Evolutionary conservation across 1,140 invertebrate species (phyloP).

Genomic region (Sycophaga agraensis): DNA sequence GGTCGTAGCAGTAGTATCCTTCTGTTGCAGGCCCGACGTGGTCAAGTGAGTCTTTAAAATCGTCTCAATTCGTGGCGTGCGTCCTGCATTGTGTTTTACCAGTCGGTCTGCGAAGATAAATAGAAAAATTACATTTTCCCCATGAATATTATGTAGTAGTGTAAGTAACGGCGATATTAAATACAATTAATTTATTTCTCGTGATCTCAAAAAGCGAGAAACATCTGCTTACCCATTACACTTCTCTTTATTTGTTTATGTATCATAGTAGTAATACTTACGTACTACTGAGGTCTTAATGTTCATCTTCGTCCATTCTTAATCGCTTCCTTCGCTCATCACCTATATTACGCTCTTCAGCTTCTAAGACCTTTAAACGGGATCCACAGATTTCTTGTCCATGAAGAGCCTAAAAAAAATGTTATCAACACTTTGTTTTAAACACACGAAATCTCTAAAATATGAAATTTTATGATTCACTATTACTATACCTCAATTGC

Average conservation of each 20-base stretch:
- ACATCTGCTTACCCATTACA: constrained; percentile 2
- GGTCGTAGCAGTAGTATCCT: constrained; percentile 52
- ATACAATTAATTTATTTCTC: neutral
- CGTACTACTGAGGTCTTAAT: constrained; percentile 46
- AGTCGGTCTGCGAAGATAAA: constrained; percentile 61
- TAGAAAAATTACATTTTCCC: constrained; percentile 52
- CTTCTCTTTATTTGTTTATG: constrained; percentile 9
- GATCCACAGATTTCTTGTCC: constrained; percentile 82
- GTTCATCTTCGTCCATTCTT: constrained; percentile 57
- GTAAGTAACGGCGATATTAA: constrained; percentile 17
- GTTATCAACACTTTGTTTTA: no score
- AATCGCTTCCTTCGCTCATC: constrained; percentile 61
- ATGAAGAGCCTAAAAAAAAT: constrained; percentile 64
- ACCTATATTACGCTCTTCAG: constrained; percentile 72
- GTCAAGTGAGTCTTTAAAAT: constrained; percentile 60
- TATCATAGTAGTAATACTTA: constrained; percentile 44
- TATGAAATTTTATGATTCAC: neutral
- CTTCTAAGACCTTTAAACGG: constrained; percentile 83
- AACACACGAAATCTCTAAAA: neutral
- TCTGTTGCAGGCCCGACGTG: constrained; percentile 58
- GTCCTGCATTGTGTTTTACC: constrained; percentile 58
- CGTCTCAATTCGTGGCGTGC: constrained; percentile 59
- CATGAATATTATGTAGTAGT: constrained; percentile 23
- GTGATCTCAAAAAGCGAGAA: neutral
- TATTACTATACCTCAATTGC: constrained; percentile 72